These are phyloP conservation scores for Uropsilus gracilis DNA, from an alignment of 2,113 vertebrate genomes.

Conservation along the genomic window DNA sequence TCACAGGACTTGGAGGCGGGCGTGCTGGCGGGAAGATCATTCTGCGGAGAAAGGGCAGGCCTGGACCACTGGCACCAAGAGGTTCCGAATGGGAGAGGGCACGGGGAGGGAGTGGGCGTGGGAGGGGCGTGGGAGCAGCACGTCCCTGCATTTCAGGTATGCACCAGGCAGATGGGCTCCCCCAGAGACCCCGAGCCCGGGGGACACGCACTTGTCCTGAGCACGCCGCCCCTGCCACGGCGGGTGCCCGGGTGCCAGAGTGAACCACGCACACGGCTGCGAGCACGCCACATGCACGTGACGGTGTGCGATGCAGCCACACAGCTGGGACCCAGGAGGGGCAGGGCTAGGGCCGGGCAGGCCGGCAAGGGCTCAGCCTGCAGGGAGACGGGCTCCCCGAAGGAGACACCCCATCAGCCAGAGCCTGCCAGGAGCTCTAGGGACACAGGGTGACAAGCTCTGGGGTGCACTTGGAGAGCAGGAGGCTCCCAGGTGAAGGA, in stretches of 20 bases:
- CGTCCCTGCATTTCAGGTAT: background rate
- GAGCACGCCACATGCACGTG: accelerated
- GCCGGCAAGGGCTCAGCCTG: background rate
- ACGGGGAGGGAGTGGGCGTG: background rate
- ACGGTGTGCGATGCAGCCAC: accelerated
- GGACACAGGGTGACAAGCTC: background rate
- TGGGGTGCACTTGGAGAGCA: accelerated
- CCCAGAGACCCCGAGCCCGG: background rate
- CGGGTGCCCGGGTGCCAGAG: no score
- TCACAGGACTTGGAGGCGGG: slow-evolving; percentile 87
- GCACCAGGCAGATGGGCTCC: background rate
- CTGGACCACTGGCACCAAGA: no score
- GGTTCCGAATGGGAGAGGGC: no score
- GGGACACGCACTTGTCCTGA: background rate
- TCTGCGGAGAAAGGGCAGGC: slow-evolving; percentile 59
- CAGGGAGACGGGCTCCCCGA: background rate
- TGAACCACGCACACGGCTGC: background rate
- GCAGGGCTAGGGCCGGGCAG: no score
- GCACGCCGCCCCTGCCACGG: no score
- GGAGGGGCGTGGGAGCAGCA: background rate
- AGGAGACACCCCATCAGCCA: background rate
- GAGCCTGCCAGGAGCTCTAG: no score
- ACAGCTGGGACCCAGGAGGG: background rate
- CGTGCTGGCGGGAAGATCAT: slow-evolving; percentile 61
- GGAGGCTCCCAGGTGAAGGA: background rate